Conservation (phyloP, 2,888 invertebrate genomes). For the Chesias legatella region DNA sequence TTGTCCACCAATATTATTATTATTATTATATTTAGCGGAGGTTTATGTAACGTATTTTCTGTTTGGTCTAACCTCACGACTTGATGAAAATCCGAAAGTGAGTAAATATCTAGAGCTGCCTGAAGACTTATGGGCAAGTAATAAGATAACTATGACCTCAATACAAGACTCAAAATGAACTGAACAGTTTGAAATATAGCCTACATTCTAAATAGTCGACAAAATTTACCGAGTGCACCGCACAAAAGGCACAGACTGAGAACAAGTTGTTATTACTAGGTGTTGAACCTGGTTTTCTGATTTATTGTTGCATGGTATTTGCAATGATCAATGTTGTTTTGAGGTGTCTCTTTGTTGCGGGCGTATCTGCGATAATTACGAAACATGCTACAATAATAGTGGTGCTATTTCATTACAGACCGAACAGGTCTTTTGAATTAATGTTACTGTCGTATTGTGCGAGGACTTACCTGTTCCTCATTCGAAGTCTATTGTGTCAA, state of each 20-base stretch:
- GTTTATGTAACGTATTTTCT: slow-evolving; percentile 4
- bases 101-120: slow-evolving; percentile 32
- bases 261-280: slow-evolving; percentile 69
- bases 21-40: no score
- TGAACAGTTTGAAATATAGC: slow-evolving; percentile 51
- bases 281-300: slow-evolving; percentile 70
- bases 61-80: slow-evolving; percentile 31
- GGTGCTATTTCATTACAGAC: slow-evolving; percentile 30
- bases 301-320: slow-evolving; percentile 63
- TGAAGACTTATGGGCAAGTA: slow-evolving; percentile 45
- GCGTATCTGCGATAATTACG: slow-evolving; percentile 52
- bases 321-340: slow-evolving; percentile 63
- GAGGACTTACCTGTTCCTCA: slow-evolving; percentile 18
- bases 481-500: slow-evolving; percentile 15
- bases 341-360: slow-evolving; percentile 56
- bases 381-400: slow-evolving; percentile 39
- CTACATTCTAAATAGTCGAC: slow-evolving; percentile 55
- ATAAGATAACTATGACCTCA: slow-evolving; percentile 58
- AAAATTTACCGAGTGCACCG: slow-evolving; percentile 49
- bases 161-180: slow-evolving; percentile 50
- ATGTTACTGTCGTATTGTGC: slow-evolving; percentile 28
- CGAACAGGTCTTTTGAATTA: slow-evolving; percentile 34
- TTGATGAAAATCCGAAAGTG: slow-evolving; percentile 43
- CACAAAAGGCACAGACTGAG: slow-evolving; percentile 48
- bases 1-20: no score